Conservation (phyloP, 2,113 vertebrate species). For the Clinocottus analis region DNA sequence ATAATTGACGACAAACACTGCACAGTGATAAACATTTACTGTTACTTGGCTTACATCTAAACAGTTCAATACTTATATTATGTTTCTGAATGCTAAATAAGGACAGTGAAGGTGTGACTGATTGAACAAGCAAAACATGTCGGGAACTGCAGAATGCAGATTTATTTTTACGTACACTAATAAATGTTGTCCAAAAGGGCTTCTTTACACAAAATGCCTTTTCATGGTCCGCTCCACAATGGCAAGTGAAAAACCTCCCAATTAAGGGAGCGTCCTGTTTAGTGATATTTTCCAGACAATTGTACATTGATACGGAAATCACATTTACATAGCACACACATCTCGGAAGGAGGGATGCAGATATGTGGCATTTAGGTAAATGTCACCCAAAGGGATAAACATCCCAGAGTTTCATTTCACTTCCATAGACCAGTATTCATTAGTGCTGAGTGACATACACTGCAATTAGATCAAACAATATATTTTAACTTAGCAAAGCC, state of each 20-base stretch:
- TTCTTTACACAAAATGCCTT: not conserved
- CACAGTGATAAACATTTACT: not conserved
- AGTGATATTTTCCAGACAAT: conserved; percentile 79
- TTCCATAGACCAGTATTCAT: conserved; percentile 67
- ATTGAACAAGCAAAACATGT: not conserved
- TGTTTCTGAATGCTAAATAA: not conserved
- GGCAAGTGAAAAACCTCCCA: conserved; percentile 43
- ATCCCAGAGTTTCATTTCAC: conserved; percentile 57
- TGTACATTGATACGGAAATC: conserved; percentile 72
- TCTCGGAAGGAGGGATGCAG: conserved; percentile 55
- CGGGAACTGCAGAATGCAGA: not conserved
- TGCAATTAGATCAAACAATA: conserved; percentile 67
- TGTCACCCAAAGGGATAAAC: conserved; percentile 81
- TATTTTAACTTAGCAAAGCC: conserved; percentile 64
- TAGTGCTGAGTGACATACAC: conserved; percentile 75
- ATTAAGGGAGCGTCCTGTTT: conserved; percentile 61
- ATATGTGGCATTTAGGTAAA: conserved; percentile 85
- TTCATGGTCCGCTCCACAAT: conserved; percentile 31
- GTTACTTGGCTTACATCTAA: not conserved
- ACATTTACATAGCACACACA: conserved; percentile 74
- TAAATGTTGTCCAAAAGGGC: not conserved
- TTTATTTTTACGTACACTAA: not conserved
- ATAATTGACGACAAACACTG: not conserved
- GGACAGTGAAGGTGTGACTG: not conserved
- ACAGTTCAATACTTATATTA: not conserved